These are phyloP conservation scores for Suncus etruscus DNA, from an alignment of 2,113 vertebrate species.

Conservation along the genomic window DNA sequence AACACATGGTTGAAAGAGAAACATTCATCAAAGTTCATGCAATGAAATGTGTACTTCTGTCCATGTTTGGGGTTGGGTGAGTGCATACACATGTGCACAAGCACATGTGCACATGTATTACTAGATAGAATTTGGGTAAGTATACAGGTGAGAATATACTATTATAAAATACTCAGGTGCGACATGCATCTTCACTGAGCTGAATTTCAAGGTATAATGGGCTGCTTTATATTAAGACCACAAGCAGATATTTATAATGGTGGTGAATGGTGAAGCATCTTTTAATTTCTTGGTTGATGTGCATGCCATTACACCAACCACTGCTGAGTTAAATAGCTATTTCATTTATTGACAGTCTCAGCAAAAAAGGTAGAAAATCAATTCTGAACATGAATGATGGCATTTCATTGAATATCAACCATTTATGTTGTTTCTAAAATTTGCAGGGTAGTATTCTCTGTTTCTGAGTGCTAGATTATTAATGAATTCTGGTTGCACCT, in stretches of 20 bases:
- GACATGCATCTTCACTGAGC: background rate
- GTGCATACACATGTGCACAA: background rate
- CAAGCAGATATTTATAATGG: conserved; percentile 24
- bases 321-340: conserved; percentile 52
- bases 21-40: background rate
- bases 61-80: background rate
- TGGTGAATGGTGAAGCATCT: conserved; percentile 37
- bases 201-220: background rate
- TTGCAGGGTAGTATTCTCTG: conserved; percentile 7
- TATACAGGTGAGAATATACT: conserved; percentile 28
- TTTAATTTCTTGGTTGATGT: conserved; percentile 62
- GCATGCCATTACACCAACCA: conserved; percentile 18
- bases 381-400: conserved; percentile 69
- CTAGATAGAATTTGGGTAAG: background rate
- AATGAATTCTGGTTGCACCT: conserved; percentile 63
- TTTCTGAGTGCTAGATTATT: conserved; percentile 70
- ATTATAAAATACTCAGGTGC: background rate
- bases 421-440: conserved; percentile 69
- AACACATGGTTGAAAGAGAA: conserved; percentile 23
- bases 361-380: conserved; percentile 68
- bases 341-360: conserved; percentile 73
- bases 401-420: conserved; percentile 68
- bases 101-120: background rate
- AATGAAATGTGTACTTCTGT: background rate
- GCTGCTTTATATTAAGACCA: background rate